phyloP scores from a whole-genome alignment of 2,888 invertebrate species.

The Phytoseiulus persimilis region DNA sequence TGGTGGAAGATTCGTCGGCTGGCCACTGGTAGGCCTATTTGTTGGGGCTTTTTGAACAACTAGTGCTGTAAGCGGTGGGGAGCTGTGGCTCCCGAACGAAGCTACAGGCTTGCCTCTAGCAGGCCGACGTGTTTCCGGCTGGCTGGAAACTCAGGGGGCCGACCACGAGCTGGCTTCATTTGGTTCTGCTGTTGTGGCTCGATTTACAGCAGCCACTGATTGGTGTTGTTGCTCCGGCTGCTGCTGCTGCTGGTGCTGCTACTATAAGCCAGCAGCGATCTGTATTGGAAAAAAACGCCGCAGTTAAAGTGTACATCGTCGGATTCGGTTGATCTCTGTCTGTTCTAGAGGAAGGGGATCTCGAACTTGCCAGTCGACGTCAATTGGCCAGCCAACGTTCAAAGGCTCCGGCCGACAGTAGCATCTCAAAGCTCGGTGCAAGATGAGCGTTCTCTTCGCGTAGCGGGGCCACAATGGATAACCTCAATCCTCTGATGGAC shows the following conservation, averaged over 20 bases:
- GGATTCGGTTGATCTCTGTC: not conserved
- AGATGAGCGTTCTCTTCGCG: not conserved
- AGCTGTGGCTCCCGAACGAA: constrained; percentile 26
- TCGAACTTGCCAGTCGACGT: not conserved
- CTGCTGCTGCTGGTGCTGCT: not conserved
- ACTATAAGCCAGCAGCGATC: not conserved
- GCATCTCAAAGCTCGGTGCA: not conserved
- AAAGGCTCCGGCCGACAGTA: not conserved
- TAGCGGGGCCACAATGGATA: constrained; percentile 20
- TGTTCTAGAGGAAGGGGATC: not conserved
- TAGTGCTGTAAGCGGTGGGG: constrained; percentile 32
- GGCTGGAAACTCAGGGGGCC: constrained; percentile 8
- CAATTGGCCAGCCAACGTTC: not conserved
- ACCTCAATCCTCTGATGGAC: constrained; percentile 58
- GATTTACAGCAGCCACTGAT: not conserved
- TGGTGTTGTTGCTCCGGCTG: constrained; percentile 5
- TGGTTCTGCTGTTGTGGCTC: constrained; percentile 5
- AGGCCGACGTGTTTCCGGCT: constrained; percentile 17
- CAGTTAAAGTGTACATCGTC: not conserved
- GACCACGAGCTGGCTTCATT: constrained; percentile 5
- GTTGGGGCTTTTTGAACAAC: constrained; percentile 34
- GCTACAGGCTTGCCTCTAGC: constrained; percentile 9
- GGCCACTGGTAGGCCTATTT: constrained; percentile 38
- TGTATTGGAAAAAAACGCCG: not conserved
- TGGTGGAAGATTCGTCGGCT: constrained; percentile 30